Conservation (phyloP, 1,140 invertebrate genomes). For the Drosophila punjabiensis region DNA sequence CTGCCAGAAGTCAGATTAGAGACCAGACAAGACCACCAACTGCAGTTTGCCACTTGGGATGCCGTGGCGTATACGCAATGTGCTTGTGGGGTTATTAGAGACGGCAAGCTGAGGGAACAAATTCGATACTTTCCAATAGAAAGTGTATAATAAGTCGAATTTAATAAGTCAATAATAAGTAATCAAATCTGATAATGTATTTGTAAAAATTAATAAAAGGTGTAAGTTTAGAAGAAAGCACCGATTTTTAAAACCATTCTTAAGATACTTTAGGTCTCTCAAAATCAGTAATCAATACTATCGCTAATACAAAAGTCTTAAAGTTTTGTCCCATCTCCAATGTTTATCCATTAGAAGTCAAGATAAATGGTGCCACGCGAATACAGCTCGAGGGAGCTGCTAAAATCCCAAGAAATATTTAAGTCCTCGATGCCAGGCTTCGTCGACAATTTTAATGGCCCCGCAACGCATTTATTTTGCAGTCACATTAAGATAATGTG, state of each 20-base stretch:
- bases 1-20: constrained; percentile 73
- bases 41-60: neutral
- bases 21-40: constrained; percentile 47
- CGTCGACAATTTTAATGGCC: constrained; percentile 49
- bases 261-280: neutral
- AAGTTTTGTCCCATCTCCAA: neutral
- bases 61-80: constrained; percentile 33
- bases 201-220: neutral
- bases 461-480: constrained; percentile 71
- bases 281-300: neutral
- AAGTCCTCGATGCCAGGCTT: constrained; percentile 23
- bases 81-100: neutral
- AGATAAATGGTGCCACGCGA: constrained; percentile 40
- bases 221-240: neutral
- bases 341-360: constrained; percentile 20
- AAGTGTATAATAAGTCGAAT: neutral
- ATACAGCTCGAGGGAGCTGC: constrained; percentile 29
- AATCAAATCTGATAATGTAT: no score
- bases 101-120: no score
- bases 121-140: neutral
- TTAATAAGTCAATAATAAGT: neutral
- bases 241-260: no score
- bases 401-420: constrained; percentile 34
- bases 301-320: neutral
- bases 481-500: constrained; percentile 83